phyloP scores from a whole-genome alignment of 2,797 vertebrate genomes.

The Poeciliopsis turneri region DNA sequence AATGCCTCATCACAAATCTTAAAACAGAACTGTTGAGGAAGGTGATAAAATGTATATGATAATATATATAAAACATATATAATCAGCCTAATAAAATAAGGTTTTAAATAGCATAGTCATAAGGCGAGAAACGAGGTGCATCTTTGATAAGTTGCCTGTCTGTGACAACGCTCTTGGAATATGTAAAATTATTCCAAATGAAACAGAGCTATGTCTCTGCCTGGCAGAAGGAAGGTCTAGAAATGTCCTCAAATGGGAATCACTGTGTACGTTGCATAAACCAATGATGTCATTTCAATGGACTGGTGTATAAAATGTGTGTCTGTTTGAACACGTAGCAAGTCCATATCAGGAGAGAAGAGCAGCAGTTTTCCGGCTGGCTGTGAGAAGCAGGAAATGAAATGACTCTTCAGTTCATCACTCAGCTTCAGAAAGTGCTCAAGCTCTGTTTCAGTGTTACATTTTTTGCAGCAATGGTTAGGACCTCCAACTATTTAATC shows the following conservation, averaged over 20 bases:
- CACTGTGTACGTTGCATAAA: slow-evolving; percentile 37
- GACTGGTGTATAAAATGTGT: slow-evolving; percentile 12
- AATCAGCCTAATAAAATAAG: no score
- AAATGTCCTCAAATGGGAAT: slow-evolving; percentile 31
- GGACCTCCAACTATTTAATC: background rate
- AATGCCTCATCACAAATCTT: no score
- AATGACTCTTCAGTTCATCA: no score
- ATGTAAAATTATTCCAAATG: background rate
- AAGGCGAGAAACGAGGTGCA: background rate
- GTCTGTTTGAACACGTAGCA: slow-evolving; percentile 7
- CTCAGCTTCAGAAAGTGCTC: background rate
- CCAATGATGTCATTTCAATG: slow-evolving; percentile 33
- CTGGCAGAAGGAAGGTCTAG: slow-evolving; percentile 4
- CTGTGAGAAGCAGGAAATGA: background rate
- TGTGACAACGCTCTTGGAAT: background rate
- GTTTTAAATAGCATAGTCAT: no score
- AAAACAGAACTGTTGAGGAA: no score
- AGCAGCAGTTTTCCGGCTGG: background rate
- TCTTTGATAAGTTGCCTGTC: background rate
- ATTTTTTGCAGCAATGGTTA: background rate
- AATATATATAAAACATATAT: no score
- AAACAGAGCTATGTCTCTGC: background rate
- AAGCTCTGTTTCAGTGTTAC: background rate
- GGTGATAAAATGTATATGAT: no score
- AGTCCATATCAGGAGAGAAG: slow-evolving; percentile 46